Conservation (phyloP, 2,113 vertebrate genomes). For the Chaetura pelagica region DNA sequence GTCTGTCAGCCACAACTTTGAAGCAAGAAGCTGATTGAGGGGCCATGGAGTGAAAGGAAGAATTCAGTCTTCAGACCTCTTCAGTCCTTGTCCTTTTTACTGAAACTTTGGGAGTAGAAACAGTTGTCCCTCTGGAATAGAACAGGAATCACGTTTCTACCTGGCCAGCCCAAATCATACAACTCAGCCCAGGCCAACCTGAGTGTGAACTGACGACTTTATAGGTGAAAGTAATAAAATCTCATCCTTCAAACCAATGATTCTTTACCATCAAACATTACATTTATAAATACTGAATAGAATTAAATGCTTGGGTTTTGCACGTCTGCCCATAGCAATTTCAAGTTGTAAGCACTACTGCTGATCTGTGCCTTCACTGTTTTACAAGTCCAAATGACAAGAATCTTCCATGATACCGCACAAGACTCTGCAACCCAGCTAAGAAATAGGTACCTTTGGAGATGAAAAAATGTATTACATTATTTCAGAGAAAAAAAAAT, state of each 20-base stretch:
- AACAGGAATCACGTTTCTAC: neutral
- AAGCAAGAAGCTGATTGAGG: neutral
- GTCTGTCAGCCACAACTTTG: neutral
- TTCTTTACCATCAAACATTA: neutral
- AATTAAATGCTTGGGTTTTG: neutral
- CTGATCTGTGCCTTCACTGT: neutral
- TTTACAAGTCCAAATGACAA: neutral
- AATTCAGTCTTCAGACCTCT: neutral
- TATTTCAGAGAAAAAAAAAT: neutral
- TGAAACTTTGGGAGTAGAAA: neutral
- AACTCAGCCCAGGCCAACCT: neutral
- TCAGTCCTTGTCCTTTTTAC: neutral
- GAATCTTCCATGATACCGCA: neutral
- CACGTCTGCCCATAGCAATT: neutral
- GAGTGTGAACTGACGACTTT: neutral
- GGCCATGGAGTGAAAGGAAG: neutral
- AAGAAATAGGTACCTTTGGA: neutral
- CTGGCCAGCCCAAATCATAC: neutral
- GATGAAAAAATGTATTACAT: neutral
- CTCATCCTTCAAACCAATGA: neutral
- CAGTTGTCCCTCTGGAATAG: neutral
- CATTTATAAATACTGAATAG: neutral
- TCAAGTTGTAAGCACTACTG: neutral
- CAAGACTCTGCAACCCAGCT: neutral
- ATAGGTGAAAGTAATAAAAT: neutral